These are phyloP conservation scores for Girardinichthys multiradiatus DNA, from an alignment of 2,113 vertebrate genomes.

Conservation along the genomic window DNA sequence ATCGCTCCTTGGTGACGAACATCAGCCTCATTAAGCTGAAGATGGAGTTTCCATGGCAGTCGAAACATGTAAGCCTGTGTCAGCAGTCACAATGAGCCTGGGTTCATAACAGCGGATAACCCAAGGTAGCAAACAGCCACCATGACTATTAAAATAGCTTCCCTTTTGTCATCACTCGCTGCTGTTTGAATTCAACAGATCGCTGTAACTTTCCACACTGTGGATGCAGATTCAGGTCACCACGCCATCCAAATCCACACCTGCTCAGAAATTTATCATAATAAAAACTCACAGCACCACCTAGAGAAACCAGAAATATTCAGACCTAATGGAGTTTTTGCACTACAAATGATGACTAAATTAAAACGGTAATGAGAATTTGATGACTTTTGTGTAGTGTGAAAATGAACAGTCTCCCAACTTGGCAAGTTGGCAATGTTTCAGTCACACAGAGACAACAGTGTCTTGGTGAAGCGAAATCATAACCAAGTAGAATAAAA, in stretches of 20 bases:
- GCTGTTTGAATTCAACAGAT: constrained; percentile 51
- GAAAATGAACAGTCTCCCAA: constrained; percentile 12
- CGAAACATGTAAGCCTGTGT: constrained; percentile 15
- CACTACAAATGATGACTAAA: background rate
- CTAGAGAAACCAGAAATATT: background rate
- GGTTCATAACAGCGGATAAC: constrained; percentile 35
- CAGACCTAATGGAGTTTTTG: background rate
- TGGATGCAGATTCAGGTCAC: background rate
- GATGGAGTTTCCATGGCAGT: constrained; percentile 58
- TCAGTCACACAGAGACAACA: constrained; percentile 3
- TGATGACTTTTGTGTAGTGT: constrained; percentile 24
- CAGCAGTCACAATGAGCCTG: constrained; percentile 8
- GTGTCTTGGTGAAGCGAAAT: background rate
- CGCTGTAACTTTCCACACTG: constrained; percentile 19
- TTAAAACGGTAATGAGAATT: constrained; percentile 24
- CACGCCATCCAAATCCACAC: background rate
- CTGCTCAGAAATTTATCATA: constrained; percentile 27
- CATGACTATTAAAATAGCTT: constrained; percentile 61
- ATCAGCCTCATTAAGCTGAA: constrained; percentile 15
- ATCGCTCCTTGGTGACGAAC: constrained; percentile 12
- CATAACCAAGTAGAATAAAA: constrained; percentile 8
- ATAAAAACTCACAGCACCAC: background rate
- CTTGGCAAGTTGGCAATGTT: background rate
- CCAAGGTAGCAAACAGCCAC: constrained; percentile 32
- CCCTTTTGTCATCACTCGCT: constrained; percentile 9